Conservation (phyloP, 2,888 invertebrate genomes). For the Strigamia crassipes region DNA sequence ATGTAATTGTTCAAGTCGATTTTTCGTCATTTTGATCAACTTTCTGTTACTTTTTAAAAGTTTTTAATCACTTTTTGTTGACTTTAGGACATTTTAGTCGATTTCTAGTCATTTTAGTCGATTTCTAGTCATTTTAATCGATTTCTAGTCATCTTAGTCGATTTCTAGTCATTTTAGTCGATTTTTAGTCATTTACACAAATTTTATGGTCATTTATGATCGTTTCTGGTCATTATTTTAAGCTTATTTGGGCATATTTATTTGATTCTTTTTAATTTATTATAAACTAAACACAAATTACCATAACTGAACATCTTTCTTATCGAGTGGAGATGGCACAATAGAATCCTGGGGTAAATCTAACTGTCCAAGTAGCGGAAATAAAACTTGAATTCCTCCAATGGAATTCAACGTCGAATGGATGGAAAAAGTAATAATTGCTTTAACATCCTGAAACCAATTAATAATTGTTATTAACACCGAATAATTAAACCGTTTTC, state of each 20-base stretch:
- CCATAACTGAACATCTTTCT: conserved; percentile 87
- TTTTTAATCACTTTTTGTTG: too few relatives aligned
- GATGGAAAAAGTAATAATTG: conserved; percentile 98
- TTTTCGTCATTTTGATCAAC: too few relatives aligned
- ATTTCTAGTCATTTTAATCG: too few relatives aligned
- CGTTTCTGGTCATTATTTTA: neutral
- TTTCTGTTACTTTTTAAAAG: too few relatives aligned
- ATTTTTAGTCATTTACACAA: too few relatives aligned
- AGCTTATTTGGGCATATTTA: neutral
- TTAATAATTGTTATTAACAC: neutral
- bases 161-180: too few relatives aligned
- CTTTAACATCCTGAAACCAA: conserved; percentile 87
- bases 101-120: too few relatives aligned
- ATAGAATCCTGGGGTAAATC: conserved; percentile 81
- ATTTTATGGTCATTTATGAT: too few relatives aligned
- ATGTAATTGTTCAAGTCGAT: too few relatives aligned
- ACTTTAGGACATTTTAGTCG: too few relatives aligned
- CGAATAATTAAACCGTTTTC: neutral
- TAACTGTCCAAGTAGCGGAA: conserved; percentile 96
- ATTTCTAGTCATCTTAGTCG: too few relatives aligned
- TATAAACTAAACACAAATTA: conserved; percentile 58
- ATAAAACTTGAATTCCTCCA: conserved; percentile 91
- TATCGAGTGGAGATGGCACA: conserved; percentile 63
- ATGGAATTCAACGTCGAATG: conserved; percentile 98
- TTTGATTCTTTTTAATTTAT: neutral